Conservation (phyloP, 2,113 vertebrate genomes). For the Trichechus manatus region DNA sequence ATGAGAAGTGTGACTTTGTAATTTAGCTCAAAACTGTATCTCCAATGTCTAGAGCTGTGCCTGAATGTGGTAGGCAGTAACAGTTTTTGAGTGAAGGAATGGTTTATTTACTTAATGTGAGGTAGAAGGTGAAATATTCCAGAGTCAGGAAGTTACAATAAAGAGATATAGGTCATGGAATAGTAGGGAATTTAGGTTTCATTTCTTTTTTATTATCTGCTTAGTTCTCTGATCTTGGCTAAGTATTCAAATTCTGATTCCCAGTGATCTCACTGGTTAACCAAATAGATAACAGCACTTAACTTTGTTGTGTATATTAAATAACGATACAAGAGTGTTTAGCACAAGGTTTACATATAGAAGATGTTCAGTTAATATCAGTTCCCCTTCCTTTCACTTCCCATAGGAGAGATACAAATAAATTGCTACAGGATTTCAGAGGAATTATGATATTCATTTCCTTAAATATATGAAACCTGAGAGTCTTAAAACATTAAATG, state of each 20-base stretch:
- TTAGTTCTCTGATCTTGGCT: neutral
- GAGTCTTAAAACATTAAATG: slow-evolving; percentile 47
- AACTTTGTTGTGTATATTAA: neutral
- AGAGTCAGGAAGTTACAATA: neutral
- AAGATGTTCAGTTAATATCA: slow-evolving; percentile 23
- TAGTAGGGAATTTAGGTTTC: neutral
- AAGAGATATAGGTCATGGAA: neutral
- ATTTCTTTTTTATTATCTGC: neutral
- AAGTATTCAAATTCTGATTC: neutral
- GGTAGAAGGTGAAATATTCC: neutral
- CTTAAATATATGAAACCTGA: slow-evolving; percentile 31
- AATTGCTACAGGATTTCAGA: slow-evolving; percentile 48
- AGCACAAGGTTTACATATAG: neutral
- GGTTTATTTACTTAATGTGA: neutral
- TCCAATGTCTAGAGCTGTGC: neutral
- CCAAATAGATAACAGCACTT: neutral
- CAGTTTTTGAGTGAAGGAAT: neutral
- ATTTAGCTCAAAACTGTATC: neutral
- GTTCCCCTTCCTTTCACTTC: slow-evolving; percentile 39
- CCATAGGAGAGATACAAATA: slow-evolving; percentile 62
- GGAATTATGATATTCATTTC: slow-evolving; percentile 65
- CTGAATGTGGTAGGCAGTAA: neutral
- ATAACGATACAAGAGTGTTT: neutral
- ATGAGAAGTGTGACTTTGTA: neutral
- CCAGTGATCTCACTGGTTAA: neutral